A percentile compares a stretch with the other conserved stretches of the same genome.
Evolutionary conservation across 2,113 vertebrate species (phyloP).

Genomic region (Camelus bactrianus): DNA sequence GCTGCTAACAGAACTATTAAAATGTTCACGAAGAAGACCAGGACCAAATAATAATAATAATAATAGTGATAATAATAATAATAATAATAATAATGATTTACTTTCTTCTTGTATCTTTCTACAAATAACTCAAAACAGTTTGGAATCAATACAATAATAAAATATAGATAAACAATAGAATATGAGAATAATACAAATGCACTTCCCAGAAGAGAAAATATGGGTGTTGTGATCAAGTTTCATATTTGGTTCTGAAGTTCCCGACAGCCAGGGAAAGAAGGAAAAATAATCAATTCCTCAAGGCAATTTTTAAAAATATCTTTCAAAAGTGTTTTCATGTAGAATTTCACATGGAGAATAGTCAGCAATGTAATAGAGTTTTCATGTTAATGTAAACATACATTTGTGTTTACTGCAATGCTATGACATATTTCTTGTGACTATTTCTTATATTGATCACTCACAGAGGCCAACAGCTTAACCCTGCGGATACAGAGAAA

Average conservation of each 20-base stretch:
- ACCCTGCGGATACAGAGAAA: neutral
- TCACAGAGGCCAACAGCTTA: neutral
- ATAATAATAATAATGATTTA: neutral
- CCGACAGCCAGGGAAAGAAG: neutral
- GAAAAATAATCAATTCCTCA: neutral
- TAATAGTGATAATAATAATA: no score
- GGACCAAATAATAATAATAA: neutral
- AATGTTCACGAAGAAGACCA: neutral
- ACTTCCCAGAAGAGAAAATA: neutral
- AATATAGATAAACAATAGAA: neutral
- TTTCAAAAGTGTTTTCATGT: neutral
- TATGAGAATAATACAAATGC: slow-evolving; percentile 2
- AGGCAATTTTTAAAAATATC: neutral
- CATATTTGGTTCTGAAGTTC: neutral
- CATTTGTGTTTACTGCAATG: neutral
- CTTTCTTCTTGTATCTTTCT: neutral
- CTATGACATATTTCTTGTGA: neutral
- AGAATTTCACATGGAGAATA: neutral
- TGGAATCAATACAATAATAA: neutral
- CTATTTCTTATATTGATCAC: neutral
- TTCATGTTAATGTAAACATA: neutral
- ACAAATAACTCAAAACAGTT: neutral
- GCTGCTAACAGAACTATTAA: neutral
- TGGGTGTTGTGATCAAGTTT: neutral
- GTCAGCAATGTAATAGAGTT: neutral